Evolutionary conservation across 1,140 invertebrate genomes (phyloP).

Genomic region (Brachionus rotundiformis): DNA sequence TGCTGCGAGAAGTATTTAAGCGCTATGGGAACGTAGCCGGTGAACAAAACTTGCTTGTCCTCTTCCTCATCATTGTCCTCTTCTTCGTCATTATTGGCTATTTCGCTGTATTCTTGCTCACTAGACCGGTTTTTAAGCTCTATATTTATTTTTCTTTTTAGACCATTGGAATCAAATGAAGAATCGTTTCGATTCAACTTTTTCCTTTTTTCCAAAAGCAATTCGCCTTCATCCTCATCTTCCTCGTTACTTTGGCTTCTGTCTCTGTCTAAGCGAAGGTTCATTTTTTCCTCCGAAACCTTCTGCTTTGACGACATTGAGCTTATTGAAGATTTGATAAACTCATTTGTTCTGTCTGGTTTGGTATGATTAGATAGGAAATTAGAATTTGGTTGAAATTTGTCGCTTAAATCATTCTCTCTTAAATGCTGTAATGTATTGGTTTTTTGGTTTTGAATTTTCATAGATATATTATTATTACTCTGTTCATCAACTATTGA

Average conservation of each 20-base stretch:
- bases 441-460: background rate
- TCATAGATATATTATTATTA: background rate
- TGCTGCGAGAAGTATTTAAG: conserved; percentile 82
- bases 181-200: background rate
- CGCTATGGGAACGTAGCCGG: conserved; percentile 75
- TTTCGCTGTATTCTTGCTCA: conserved; percentile 33
- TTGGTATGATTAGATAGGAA: background rate
- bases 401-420: background rate
- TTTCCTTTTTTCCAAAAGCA: conserved; percentile 8
- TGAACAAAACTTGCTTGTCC: conserved; percentile 72
- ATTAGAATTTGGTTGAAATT: conserved; percentile 2
- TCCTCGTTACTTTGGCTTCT: background rate
- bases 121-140: background rate
- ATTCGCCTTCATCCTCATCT: conserved; percentile 7
- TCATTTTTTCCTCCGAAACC: background rate
- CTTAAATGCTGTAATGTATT: conserved; percentile 2
- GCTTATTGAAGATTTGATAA: conserved; percentile 31
- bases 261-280: background rate
- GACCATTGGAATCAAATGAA: background rate
- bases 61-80: conserved; percentile 55
- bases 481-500: conserved; percentile 6
- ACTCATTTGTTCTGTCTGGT: conserved; percentile 24
- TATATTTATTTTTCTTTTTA: conserved; percentile 13
- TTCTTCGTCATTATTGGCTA: conserved; percentile 51
- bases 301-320: conserved; percentile 1